Evolutionary conservation across 2,888 invertebrate species (phyloP).

Genomic region (Cataglyphis rosenhaueri): DNA sequence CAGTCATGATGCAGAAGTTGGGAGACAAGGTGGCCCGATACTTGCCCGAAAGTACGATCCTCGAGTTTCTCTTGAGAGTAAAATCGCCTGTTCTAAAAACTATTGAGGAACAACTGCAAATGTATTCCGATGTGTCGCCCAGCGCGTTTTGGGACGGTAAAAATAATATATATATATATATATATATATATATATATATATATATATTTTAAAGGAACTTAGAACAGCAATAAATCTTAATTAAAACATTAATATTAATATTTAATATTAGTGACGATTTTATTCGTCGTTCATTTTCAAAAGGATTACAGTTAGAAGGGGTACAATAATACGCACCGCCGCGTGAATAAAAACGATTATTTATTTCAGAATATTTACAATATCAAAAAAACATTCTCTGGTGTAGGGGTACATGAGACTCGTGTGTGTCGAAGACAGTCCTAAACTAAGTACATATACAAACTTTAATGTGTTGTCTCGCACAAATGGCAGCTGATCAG

Average conservation of each 20-base stretch:
- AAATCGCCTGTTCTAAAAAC: constrained; percentile 69
- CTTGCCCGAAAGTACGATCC: constrained; percentile 75
- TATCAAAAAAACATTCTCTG: constrained; percentile 80
- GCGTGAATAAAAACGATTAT: constrained; percentile 84
- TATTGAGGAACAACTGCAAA: constrained; percentile 68
- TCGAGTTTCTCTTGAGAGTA: constrained; percentile 75
- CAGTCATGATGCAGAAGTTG: constrained; percentile 62
- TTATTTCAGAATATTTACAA: constrained; percentile 85
- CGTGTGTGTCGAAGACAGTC: constrained; percentile 68
- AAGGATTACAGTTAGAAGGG: not conserved
- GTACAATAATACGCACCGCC: constrained; percentile 33
- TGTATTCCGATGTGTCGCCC: constrained; percentile 52
- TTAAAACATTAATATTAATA: not conserved
- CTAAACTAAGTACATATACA: constrained; percentile 79
- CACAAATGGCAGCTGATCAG: constrained; percentile 72
- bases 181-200: constrained; percentile 7
- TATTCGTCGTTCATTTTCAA: not conserved
- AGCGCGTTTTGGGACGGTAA: constrained; percentile 43
- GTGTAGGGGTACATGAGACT: constrained; percentile 78
- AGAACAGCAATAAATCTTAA: not conserved
- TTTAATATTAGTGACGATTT: not conserved
- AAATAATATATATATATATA: constrained; percentile 13
- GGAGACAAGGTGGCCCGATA: constrained; percentile 60
- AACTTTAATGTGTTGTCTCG: constrained; percentile 72
- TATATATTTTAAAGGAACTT: not conserved